Percentiles rank a stretch among this genome's conserved stretches.
Conservation (phyloP, 2,888 invertebrate genomes). For the Omphaloscelis lunosa region DNA sequence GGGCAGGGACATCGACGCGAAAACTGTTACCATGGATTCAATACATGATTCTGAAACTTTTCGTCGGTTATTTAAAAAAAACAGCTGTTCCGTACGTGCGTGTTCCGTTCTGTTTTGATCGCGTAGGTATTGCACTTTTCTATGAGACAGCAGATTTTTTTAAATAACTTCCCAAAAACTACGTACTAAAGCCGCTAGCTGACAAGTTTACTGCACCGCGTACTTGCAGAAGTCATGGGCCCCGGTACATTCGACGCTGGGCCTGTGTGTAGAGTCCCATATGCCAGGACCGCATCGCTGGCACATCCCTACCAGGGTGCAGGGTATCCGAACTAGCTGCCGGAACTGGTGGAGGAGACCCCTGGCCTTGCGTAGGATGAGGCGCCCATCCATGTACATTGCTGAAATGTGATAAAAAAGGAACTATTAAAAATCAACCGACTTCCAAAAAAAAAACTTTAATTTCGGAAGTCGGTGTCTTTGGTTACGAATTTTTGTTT, state of each 20-base stretch:
- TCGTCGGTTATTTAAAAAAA: too few species aligned
- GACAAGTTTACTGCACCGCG: constrained; percentile 79
- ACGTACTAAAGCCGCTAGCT: not conserved
- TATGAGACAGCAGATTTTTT: too few species aligned
- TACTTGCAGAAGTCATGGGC: constrained; percentile 92
- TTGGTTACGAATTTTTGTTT: too few species aligned
- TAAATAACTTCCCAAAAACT: constrained; percentile 12
- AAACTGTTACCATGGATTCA: too few species aligned
- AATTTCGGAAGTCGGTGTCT: too few species aligned
- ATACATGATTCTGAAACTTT: too few species aligned
- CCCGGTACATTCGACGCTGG: constrained; percentile 95
- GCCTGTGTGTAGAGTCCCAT: constrained; percentile 98
- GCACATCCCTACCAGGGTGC: constrained; percentile 96
- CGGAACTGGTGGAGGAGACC: constrained; percentile 97
- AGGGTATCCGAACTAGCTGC: constrained; percentile 96
- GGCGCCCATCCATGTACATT: constrained; percentile 98
- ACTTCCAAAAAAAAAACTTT: too few species aligned
- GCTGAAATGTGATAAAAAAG: constrained; percentile 90
- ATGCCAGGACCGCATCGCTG: constrained; percentile 97
- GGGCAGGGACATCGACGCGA: too few species aligned
- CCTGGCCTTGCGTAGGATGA: constrained; percentile 97
- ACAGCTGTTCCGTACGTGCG: too few species aligned
- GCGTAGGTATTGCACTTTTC: too few species aligned
- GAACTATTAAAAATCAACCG: too few species aligned
- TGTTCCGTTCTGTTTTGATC: too few species aligned